Base-by-base conservation (phyloP, 2,888 invertebrate genomes). In the Drosophila picticornis region DNA sequence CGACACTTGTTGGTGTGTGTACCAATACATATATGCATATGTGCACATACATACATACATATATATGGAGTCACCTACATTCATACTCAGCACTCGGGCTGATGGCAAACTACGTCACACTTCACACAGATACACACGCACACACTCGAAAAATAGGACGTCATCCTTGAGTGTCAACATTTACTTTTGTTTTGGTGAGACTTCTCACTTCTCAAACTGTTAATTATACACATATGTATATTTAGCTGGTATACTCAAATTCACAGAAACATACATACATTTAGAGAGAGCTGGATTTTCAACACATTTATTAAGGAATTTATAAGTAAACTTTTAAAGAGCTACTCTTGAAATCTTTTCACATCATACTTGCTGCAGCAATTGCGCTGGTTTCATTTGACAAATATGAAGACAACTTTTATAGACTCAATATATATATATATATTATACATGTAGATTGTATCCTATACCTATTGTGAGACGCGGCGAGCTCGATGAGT, bases 1-100 rank as follows among this genome's bases (percentile, higher is more conserved):
- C 86, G 81, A 83, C 86, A 83, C 83, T 86, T 83, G 83, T 83
- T 86, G 86, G 83, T 83, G 81, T 81, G 73, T 73, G 83, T 65
- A 72, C 72, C 57, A 31, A 51, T 6, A 27, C 34, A 46, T n/a
- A 65, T 34, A 53, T 13, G 50, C 19, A 55, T 22, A 43, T 9
- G 57, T 27, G 34, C 22, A 56, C 29, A 48, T 7, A 36, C 34
- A 34, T 11, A 55, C 29, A 48, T n/a, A 36, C 34, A 53, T 10
- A 46, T 22, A 38, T 11, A 52, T 52, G 46, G 25, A 48, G 32
- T 46, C 48, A 72, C 34, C 43, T 32, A 60, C 62, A 38, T 51
- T 60, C 10, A 27, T 27, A 11, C 27, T 2, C 38, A 38, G n/a
- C 38, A 56, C 27, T 27, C n/a, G 13, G 19, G 19, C 63, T 29